These are phyloP conservation scores for Ophiodon elongatus DNA, from an alignment of 2,113 vertebrate genomes.

Conservation along the genomic window DNA sequence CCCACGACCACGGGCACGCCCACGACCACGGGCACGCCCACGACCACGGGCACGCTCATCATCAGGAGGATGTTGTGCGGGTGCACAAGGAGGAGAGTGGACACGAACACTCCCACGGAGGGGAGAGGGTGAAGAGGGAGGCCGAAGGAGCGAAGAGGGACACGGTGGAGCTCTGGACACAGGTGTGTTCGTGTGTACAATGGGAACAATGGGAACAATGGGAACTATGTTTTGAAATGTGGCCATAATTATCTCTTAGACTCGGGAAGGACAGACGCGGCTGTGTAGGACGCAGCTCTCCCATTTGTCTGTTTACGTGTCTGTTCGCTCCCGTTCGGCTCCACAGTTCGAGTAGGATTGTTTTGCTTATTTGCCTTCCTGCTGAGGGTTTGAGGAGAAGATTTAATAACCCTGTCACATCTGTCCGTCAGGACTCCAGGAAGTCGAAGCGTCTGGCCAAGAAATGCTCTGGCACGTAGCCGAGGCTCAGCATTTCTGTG, in stretches of 20 bases:
- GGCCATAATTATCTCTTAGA: not conserved
- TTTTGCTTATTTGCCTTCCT: not conserved
- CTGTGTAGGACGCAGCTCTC: too few relatives aligned
- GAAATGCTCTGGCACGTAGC: not conserved
- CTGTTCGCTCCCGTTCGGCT: too few relatives aligned
- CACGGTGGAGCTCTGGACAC: slow-evolving; percentile 88
- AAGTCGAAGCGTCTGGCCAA: not conserved
- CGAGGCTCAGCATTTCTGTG: not conserved
- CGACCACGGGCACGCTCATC: not conserved
- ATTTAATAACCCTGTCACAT: not conserved
- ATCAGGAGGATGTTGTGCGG: slow-evolving; percentile 50
- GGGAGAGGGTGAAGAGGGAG: slow-evolving; percentile 61
- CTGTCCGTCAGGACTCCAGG: not conserved
- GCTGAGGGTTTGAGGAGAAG: not conserved
- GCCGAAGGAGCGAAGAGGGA: slow-evolving; percentile 72
- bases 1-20: slow-evolving; percentile 38
- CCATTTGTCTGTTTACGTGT: too few relatives aligned
- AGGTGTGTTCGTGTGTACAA: slow-evolving; percentile 76
- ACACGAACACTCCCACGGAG: slow-evolving; percentile 44
- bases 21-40: slow-evolving; percentile 5
- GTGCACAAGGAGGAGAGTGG: slow-evolving; percentile 58
- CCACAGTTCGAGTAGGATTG: too few relatives aligned
- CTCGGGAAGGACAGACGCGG: too few relatives aligned
- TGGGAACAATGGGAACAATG: too few relatives aligned
- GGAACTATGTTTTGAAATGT: slow-evolving; percentile 6